A percentile compares a stretch with the other conserved stretches of the same genome.
phyloP scores from a whole-genome alignment of 2,113 vertebrate species.

The Bos taurus region ARS-UCD2.0 NC_037351.1:51588501-51589000 shows the following conservation, averaged over 20 bases:
- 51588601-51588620: not conserved
- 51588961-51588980: not conserved
- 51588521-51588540: not conserved
- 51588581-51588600: not conserved
- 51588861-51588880: not conserved
- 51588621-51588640: not conserved
- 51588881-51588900: not conserved
- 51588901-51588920: not conserved
- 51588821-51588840: not conserved
- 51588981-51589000: not conserved
- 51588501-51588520: not conserved
- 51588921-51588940: not conserved
- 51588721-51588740: not conserved
- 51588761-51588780: not conserved
- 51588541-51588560: not conserved
- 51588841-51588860: not conserved
- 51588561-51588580: not conserved
- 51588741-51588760: not conserved
- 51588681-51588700: not conserved
- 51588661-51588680: not conserved
- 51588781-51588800: not conserved
- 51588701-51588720: not conserved
- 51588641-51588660: fast-evolving
- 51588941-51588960: not conserved
- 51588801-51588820: not conserved